Evolutionary conservation across 2,797 vertebrate species (phyloP), one percentile per base, ranked within the genome.

Genomic region (Ara ararauna): DNA sequence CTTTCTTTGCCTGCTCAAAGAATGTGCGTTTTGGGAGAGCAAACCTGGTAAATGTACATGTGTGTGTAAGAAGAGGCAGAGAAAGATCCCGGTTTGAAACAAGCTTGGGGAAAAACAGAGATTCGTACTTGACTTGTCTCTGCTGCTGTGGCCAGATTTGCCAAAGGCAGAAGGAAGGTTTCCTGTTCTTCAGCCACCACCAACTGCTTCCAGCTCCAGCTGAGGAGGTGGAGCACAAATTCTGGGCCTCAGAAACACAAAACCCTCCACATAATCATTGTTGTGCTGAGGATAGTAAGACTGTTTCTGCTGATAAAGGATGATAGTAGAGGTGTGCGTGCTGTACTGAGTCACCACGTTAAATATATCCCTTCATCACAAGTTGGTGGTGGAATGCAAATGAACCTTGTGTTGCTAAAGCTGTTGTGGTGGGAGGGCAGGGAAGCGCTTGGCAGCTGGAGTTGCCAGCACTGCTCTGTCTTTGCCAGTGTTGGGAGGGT

Each of bases 301-400:
- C 54, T 76, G 36, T 94, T 86, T 89, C 68, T 94, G 90, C 87
- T 89, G 93, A 85, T 80, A 23, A 60, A 71, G 92, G 80, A 20
- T 89, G 2, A 45, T 73, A 80, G 85, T 71, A 89, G 85, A 68
- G 60, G 74, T 76, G 73, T 85, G 58, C 21, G 2, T 47, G 76
- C 48, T 62, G 53, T 40, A 67, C 76, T 88, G 94, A 94, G 77
- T 95, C 90, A 95, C 80, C 23, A 2, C 10, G 56, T 72, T 90
- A 90, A 90, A 95, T 74, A 75, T 87, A 93, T 74, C 89, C 68
- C 76, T 54, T 66, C 44, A 0, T 76, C 94, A 84, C 86, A 80
- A 60, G 89, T 38, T 87, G 20, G 78, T 64, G 87, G 51, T 26
- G 15, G 47, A 47, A 82, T 85, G 90, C 72, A 83, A 62, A 75